Evolutionary conservation across 2,888 invertebrate genomes (phyloP).

Genomic region (Eupithecia tripunctaria): DNA sequence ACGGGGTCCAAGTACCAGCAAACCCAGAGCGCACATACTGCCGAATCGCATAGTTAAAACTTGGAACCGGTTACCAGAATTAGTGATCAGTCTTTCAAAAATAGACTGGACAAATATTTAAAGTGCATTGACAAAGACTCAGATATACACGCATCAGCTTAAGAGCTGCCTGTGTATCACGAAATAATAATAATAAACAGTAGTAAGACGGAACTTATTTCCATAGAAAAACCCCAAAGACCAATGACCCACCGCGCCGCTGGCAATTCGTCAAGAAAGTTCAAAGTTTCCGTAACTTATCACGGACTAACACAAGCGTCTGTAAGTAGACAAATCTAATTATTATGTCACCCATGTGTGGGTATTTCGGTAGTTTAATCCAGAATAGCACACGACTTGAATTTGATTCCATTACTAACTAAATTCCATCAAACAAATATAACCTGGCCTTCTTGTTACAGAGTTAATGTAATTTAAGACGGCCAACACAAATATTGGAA

Average conservation of each 20-base stretch:
- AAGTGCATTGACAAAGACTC: too few species aligned
- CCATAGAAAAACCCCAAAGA: constrained; percentile 12
- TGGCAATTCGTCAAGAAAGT: constrained; percentile 21
- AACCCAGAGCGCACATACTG: too few species aligned
- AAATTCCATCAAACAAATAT: constrained; percentile 74
- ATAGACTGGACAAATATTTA: too few species aligned
- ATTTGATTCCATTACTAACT: constrained; percentile 69
- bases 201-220: background rate
- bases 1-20: too few species aligned
- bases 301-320: constrained; percentile 12
- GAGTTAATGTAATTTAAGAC: constrained; percentile 80
- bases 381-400: constrained; percentile 71
- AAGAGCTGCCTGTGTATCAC: too few species aligned
- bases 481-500: constrained; percentile 78
- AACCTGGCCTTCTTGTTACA: constrained; percentile 76
- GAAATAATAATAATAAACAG: background rate
- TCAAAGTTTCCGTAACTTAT: constrained; percentile 20
- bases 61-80: too few species aligned
- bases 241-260: constrained; percentile 16
- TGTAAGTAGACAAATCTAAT: constrained; percentile 25
- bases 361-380: constrained; percentile 37
- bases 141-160: too few species aligned
- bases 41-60: too few species aligned
- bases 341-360: constrained; percentile 34
- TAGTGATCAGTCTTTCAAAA: too few species aligned